Evolutionary conservation across 2,888 invertebrate genomes (phyloP), one percentile per base, ranked within the genome.

Genomic region (Drosophila cognata): DNA sequence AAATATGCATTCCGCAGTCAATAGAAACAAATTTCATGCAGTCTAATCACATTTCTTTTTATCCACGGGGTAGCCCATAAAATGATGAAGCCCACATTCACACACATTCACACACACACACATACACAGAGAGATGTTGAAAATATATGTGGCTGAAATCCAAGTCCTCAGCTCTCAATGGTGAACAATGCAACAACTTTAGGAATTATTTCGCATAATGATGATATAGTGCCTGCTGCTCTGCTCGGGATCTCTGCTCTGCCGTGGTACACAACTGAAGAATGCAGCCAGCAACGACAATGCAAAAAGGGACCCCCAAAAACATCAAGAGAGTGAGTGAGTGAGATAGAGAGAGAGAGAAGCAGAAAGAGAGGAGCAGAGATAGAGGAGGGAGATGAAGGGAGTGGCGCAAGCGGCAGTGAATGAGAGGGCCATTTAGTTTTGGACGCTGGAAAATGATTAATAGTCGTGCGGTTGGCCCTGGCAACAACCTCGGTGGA

Each of bases 371-470:
- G 66, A 48, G 73, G 41, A 21, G 59, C 6, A 58, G 35, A 25
- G 46, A 50, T 46, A 21, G 31, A 18, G 43, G 29, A 18, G 46
- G 36, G 29, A 36, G 59, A 43, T 16, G 51, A n/a, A 33, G 28
- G 50, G 33, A 35, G 50, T 21, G n/a, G 50, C 43, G 36, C 50
- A 55, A 56, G 74, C 56, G 77, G 79, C 63, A 72, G 64, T 76
- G 70, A 87, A 77, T 63, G 74, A 77, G 80, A 80, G 66, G 67
- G 66, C 79, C 79, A 88, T 77, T 86, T 77, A 86, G 86, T 86
- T 88, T 84, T 84, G 88, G 88, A 86, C 77, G 77, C 89, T 88
- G 89, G 79, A 88, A 84, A 88, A 86, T 84, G 89, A 84, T 84
- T 84, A 84, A 84, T 84, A 84, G 89, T 86, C 84, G 87, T 86